phyloP scores from a whole-genome alignment of 2,888 invertebrate genomes.

The Campopleginae sp. region DNA sequence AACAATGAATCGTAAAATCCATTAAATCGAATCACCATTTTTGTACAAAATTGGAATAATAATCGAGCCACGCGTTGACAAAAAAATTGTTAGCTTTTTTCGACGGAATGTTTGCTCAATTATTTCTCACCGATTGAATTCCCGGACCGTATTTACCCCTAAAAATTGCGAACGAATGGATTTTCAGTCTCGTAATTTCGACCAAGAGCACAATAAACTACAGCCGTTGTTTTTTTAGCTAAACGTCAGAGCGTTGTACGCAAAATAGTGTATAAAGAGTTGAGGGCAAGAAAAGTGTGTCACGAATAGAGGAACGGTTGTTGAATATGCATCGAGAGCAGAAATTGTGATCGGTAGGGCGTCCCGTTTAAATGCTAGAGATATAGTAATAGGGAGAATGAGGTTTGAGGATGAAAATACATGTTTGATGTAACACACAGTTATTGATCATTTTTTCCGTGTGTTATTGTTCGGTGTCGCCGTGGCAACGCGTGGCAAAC shows the following conservation, averaged over 20 bases:
- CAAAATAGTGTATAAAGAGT: not conserved
- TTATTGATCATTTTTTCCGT: conserved; percentile 56
- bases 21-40: no score
- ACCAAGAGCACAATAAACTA: not conserved
- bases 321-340: not conserved
- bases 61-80: no score
- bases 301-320: not conserved
- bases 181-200: not conserved
- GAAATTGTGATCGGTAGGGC: not conserved
- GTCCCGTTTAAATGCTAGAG: conserved; percentile 21
- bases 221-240: not conserved
- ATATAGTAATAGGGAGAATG: conserved; percentile 12
- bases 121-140: not conserved
- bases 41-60: no score
- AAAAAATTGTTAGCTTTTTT: no score
- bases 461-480: conserved; percentile 73
- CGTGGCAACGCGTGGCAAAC: conserved; percentile 78
- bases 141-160: not conserved
- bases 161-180: not conserved
- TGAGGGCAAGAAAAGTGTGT: conserved; percentile 1
- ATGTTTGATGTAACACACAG: conserved; percentile 35
- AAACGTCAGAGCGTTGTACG: not conserved
- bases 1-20: no score
- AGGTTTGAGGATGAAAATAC: conserved; percentile 59
- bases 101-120: not conserved